These are phyloP conservation scores for Nasonia oneida DNA, from an alignment of 2,888 invertebrate species.

Conservation along the genomic window DNA sequence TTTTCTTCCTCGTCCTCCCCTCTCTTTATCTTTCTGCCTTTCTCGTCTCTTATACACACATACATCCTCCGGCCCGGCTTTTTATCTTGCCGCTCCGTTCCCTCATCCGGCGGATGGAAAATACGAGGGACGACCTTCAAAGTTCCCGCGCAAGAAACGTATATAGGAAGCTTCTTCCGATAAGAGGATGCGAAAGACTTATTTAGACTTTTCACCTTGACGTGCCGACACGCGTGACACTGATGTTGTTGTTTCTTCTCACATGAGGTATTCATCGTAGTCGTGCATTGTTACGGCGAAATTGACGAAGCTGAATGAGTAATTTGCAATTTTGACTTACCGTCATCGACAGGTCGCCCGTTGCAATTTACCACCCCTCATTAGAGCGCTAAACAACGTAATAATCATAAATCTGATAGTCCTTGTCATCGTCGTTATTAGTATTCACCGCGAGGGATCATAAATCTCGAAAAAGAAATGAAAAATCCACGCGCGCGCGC, in stretches of 20 bases:
- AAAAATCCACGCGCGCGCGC: not conserved
- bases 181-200: constrained; percentile 1
- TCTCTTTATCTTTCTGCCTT: not conserved
- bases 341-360: not conserved
- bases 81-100: not conserved
- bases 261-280: not conserved
- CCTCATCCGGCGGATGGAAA: constrained; percentile 14
- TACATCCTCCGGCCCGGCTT: not conserved
- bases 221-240: not conserved
- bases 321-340: constrained; percentile 22
- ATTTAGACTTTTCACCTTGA: constrained; percentile 1
- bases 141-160: not conserved
- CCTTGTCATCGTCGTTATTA: not conserved
- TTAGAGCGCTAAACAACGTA: not conserved
- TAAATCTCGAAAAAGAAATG: not conserved
- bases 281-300: not conserved
- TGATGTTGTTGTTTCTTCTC: not conserved
- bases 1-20: not conserved
- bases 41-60: not conserved
- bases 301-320: not conserved
- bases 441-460: not conserved
- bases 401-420: not conserved
- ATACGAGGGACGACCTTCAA: not conserved
- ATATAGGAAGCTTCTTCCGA: not conserved
- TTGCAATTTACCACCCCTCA: not conserved